Evolutionary conservation across 2,113 vertebrate species (phyloP).

Genomic region (Tragelaphus buxtoni): DNA sequence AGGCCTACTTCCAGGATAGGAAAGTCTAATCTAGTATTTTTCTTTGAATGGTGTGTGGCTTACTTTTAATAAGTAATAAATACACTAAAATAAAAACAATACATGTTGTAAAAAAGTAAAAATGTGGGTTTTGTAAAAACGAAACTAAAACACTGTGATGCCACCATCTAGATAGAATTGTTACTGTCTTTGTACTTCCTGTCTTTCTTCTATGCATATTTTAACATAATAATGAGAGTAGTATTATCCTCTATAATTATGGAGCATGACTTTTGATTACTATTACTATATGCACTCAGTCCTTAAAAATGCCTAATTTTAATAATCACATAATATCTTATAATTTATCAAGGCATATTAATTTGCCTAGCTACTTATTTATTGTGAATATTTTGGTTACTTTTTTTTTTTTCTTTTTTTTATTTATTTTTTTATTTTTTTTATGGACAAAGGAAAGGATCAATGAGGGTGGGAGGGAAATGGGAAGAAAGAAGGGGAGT

Average conservation of each 20-base stretch:
- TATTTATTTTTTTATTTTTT: too few relatives aligned
- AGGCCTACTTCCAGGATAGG: background rate
- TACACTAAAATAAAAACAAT: background rate
- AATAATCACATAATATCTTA: background rate
- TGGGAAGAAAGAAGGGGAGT: too few relatives aligned
- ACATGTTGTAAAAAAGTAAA: background rate
- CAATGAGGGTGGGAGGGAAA: too few relatives aligned
- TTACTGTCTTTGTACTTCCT: background rate
- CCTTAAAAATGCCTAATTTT: background rate
- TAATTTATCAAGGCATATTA: background rate
- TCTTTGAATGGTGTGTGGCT: background rate
- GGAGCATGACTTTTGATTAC: background rate
- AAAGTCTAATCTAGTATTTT: background rate
- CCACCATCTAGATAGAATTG: background rate
- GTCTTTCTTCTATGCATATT: background rate
- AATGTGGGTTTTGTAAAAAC: background rate
- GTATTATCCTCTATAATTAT: background rate
- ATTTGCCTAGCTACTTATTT: background rate
- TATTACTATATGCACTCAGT: background rate
- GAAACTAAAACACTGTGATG: background rate
- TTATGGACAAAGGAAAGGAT: too few relatives aligned
- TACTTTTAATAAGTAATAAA: background rate
- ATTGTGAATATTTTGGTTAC: too few relatives aligned
- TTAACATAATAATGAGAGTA: background rate
- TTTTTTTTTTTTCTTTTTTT: too few relatives aligned